These are phyloP conservation scores for Deroplatys truncata DNA, from an alignment of 2,888 invertebrate genomes.

Conservation along the genomic window DNA sequence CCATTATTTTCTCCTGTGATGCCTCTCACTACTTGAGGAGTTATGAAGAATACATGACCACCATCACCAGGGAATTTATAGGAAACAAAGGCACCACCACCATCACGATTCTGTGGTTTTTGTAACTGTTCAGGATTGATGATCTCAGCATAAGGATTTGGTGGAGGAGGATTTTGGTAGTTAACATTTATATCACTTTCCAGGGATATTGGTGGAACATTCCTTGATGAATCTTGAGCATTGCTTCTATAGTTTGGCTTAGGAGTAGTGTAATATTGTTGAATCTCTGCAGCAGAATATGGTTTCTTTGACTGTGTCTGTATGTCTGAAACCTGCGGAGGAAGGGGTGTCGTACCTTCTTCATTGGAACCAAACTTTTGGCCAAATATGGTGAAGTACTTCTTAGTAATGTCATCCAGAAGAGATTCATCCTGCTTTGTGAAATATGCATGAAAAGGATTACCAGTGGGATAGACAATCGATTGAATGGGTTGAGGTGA, in stretches of 20 bases:
- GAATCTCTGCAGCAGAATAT: background rate
- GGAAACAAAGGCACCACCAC: slow-evolving; percentile 61
- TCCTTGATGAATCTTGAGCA: background rate
- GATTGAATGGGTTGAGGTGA: background rate
- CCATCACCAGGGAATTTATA: slow-evolving; percentile 66
- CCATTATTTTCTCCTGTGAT: background rate
- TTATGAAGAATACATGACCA: slow-evolving; percentile 74
- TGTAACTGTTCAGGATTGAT: slow-evolving; percentile 47
- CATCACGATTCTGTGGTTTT: slow-evolving; percentile 34
- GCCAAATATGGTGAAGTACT: slow-evolving; percentile 70
- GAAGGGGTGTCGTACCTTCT: slow-evolving; percentile 32
- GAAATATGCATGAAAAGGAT: slow-evolving; percentile 59
- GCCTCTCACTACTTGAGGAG: slow-evolving; percentile 57
- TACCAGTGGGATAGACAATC: slow-evolving; percentile 24
- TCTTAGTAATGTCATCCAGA: slow-evolving; percentile 68
- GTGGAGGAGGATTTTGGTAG: slow-evolving; percentile 61
- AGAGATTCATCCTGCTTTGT: slow-evolving; percentile 63
- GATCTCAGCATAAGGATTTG: slow-evolving; percentile 67
- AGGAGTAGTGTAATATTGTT: slow-evolving; percentile 9
- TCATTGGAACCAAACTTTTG: slow-evolving; percentile 55
- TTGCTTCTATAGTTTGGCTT: background rate
- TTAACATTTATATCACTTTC: slow-evolving; percentile 68
- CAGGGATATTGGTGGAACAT: slow-evolving; percentile 45
- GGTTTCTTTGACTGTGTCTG: slow-evolving; percentile 24
- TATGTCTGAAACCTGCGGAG: slow-evolving; percentile 31